Base-by-base conservation (phyloP, 2,797 vertebrate genomes). In the Balearica regulorum region DNA sequence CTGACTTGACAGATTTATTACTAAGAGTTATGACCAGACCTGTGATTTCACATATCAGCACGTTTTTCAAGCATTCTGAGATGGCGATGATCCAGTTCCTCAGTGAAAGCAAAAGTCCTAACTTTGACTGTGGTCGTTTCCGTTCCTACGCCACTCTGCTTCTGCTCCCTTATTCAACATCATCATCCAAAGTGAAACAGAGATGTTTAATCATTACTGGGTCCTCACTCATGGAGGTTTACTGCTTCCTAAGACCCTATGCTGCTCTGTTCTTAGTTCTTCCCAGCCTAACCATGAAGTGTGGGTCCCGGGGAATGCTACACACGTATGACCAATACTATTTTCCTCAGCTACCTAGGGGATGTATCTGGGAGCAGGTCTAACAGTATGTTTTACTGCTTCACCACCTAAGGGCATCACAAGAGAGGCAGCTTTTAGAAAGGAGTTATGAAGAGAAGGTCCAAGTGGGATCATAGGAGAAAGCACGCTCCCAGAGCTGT, bases 1-100 rank as follows among this genome's bases (percentile, higher is more conserved):
- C 60, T 87, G 80, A 92, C 91, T 91, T 82, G 91, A 94, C 94
- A 95, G 95, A 94, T 97, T 94, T 94, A 97, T 94, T 94, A 82
- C 87, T 33, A 58, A 25, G 87, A 94, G 83, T 87, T 95, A 94
- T 57, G 87, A 96, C 87, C 89, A 91, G 90, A 96, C 88, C 88
- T 95, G 91, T 37, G 89, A 95, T 93, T 96, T 89, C 95, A 82
- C 73, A 84, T 79, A 94, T 96, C 81, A 83, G 94, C 91, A 92
- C 3, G 55, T 84, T 94, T 94, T 95, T 70, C 91, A 91, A 29
- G 83, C 66, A 93, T 93, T 95, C 89, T 73, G 83, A 77, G 77
- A 90, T 89, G 83, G 93, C 22, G 1, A 62, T 39, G 62, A 79
- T 79, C 85, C 93, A 92, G 79, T 51, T 76, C 87, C 83, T 78